These are phyloP conservation scores for Lasioglossum albipes DNA, from an alignment of 1,140 invertebrate species.

Conservation along the genomic window DNA sequence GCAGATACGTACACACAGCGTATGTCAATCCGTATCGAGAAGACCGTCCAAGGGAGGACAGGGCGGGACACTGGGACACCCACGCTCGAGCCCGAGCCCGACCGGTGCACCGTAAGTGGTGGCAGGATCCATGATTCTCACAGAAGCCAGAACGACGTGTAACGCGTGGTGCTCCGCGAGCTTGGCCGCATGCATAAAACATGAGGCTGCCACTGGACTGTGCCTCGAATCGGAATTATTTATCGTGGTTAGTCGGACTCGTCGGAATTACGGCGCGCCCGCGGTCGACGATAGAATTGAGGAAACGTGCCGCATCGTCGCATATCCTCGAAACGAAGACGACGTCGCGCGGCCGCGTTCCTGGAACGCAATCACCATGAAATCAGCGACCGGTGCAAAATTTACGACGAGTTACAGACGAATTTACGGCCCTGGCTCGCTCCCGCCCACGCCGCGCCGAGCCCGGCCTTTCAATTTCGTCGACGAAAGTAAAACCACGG, in stretches of 20 bases:
- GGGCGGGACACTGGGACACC: neutral
- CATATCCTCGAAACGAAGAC: constrained; percentile 10
- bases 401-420: no score
- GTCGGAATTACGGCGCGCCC: constrained; percentile 50
- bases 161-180: constrained; percentile 31
- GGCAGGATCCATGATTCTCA: constrained; percentile 19
- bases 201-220: constrained; percentile 49
- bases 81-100: no score
- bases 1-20: neutral
- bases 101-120: constrained; percentile 4
- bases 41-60: neutral
- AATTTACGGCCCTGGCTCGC: no score
- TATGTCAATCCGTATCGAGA: neutral
- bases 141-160: constrained; percentile 39
- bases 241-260: constrained; percentile 54
- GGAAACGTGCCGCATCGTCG: constrained; percentile 13
- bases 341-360: neutral
- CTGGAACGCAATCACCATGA: no score
- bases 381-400: no score
- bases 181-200: constrained; percentile 58
- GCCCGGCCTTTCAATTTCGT: neutral
- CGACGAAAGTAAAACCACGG: neutral
- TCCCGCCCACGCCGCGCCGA: no score
- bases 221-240: constrained; percentile 63
- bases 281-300: constrained; percentile 28